Evolutionary conservation across 2,797 vertebrate species (phyloP).

Genomic region (Scomberomorus guttatus): DNA sequence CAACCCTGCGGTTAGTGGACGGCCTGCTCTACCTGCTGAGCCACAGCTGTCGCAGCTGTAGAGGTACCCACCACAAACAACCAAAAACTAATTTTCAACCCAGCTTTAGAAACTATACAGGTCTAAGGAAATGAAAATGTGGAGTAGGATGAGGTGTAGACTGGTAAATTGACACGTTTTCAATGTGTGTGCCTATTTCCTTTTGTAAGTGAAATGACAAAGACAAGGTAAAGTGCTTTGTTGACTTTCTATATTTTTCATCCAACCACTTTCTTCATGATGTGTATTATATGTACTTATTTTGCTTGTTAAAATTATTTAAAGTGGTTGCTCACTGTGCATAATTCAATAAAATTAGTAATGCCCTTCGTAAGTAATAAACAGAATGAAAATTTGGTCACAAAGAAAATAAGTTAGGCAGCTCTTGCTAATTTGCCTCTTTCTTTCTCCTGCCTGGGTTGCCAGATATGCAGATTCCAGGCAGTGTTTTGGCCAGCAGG

Average conservation of each 20-base stretch:
- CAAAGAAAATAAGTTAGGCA: conserved; percentile 57
- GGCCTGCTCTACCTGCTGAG: too few relatives aligned
- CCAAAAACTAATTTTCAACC: conserved; percentile 31
- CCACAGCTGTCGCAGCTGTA: neutral
- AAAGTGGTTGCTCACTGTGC: conserved; percentile 19
- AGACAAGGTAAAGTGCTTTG: conserved; percentile 15
- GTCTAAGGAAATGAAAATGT: neutral
- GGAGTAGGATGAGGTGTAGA: neutral
- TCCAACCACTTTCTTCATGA: neutral
- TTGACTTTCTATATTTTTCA: neutral
- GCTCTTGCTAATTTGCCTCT: conserved; percentile 59
- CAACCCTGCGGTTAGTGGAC: too few relatives aligned
- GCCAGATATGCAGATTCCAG: conserved; percentile 79
- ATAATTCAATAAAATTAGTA: conserved; percentile 24
- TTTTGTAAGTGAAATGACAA: neutral
- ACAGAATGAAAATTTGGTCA: conserved; percentile 47
- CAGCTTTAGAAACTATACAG: conserved; percentile 37
- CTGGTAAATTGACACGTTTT: neutral
- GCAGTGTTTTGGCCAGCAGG: conserved; percentile 70
- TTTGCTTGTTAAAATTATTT: conserved; percentile 15
- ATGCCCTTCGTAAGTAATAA: conserved; percentile 21
- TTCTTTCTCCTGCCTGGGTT: conserved; percentile 57
- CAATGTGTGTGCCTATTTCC: neutral
- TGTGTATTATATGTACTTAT: conserved; percentile 2
- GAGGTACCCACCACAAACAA: conserved; percentile 36